Conservation (phyloP, 1,140 invertebrate species). For the Eumaeus atala region DNA sequence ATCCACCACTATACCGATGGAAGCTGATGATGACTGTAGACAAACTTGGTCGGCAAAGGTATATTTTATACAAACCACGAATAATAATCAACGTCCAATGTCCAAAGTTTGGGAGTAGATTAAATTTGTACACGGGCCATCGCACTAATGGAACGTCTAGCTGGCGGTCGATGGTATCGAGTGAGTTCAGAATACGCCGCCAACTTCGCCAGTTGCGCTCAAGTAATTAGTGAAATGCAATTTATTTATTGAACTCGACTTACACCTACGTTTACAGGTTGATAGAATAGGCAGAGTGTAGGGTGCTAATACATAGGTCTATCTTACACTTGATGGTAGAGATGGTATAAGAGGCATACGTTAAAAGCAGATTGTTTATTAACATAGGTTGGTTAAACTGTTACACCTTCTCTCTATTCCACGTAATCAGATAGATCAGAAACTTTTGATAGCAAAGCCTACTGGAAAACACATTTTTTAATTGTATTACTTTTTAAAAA, state of each 20-base stretch:
- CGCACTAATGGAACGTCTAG: constrained; percentile 26
- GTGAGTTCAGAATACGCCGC: constrained; percentile 20
- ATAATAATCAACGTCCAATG: constrained; percentile 8
- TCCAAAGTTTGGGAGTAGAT: constrained; percentile 21
- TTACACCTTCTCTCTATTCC: too few relatives aligned
- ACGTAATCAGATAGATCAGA: too few relatives aligned
- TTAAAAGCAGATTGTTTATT: too few relatives aligned
- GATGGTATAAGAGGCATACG: too few relatives aligned
- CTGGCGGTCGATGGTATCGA: constrained; percentile 13
- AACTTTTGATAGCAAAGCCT: too few relatives aligned
- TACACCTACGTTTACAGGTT: background rate
- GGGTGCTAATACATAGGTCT: too few relatives aligned
- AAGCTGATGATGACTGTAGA: background rate
- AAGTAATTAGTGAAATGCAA: constrained; percentile 26
- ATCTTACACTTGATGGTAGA: too few relatives aligned
- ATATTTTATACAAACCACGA: constrained; percentile 10
- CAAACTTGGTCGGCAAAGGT: background rate
- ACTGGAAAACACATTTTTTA: too few relatives aligned
- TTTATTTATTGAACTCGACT: constrained; percentile 9
- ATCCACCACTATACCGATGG: too few relatives aligned
- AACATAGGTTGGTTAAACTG: too few relatives aligned
- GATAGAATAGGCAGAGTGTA: too few relatives aligned
- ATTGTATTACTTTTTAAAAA: too few relatives aligned
- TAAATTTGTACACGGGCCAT: constrained; percentile 31
- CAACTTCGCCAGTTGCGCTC: constrained; percentile 26